A percentile compares a stretch with the other conserved stretches of the same genome.
These are phyloP conservation scores for Agapetus fuscipes DNA, from an alignment of 2,888 invertebrate genomes.

Conservation along the genomic window DNA sequence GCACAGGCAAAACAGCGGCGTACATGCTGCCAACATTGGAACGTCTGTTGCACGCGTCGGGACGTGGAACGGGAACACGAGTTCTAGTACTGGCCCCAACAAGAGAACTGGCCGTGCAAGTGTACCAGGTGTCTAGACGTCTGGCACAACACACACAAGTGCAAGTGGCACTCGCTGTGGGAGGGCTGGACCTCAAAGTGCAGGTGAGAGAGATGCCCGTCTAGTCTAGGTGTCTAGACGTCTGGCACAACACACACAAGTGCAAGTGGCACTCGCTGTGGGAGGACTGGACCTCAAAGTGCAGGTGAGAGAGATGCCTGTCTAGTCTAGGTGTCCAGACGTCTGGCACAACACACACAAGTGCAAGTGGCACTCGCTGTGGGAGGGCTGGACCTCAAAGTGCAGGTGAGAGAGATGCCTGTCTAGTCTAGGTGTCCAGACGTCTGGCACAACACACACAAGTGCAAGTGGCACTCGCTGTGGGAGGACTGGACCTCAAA, in stretches of 20 bases:
- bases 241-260: slow-evolving; percentile 74
- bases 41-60: slow-evolving; percentile 78
- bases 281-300: slow-evolving; percentile 82
- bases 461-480: slow-evolving; percentile 73
- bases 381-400: slow-evolving; percentile 80
- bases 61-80: slow-evolving; percentile 58
- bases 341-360: slow-evolving; percentile 77
- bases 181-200: slow-evolving; percentile 78
- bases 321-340: too few relatives aligned
- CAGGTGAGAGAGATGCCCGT: slow-evolving; percentile 36
- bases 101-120: slow-evolving; percentile 91
- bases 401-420: slow-evolving; percentile 39
- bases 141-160: slow-evolving; percentile 79
- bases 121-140: slow-evolving; percentile 73
- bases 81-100: slow-evolving; percentile 95
- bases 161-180: slow-evolving; percentile 76
- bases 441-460: slow-evolving; percentile 82
- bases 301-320: too few relatives aligned
- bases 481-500: slow-evolving; percentile 82
- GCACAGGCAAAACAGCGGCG: slow-evolving; percentile 96
- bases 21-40: slow-evolving; percentile 97
- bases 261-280: slow-evolving; percentile 76
- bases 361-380: slow-evolving; percentile 78
- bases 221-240: slow-evolving; percentile 86
- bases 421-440: slow-evolving; percentile 80